These are phyloP conservation scores for Drosophila sturtevanti DNA, from an alignment of 1,140 invertebrate species.

Conservation along the genomic window DNA sequence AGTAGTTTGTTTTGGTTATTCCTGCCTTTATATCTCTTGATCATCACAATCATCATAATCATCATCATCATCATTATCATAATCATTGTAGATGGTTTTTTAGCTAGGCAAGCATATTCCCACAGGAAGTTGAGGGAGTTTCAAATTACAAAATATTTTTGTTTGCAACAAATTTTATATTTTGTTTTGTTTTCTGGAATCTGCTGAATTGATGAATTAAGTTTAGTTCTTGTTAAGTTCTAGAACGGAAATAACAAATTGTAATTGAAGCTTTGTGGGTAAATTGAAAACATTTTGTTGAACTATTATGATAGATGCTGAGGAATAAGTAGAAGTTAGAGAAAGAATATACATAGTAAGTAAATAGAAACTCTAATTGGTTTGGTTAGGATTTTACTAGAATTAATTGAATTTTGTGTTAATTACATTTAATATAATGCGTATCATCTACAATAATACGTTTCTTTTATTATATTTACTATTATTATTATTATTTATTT, in stretches of 20 bases:
- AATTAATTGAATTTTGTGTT: no score
- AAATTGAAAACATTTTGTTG: not conserved
- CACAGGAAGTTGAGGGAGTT: conserved; percentile 27
- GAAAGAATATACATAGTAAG: no score
- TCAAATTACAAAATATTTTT: conserved; percentile 53
- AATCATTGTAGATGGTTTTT: no score
- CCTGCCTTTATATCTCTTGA: not conserved
- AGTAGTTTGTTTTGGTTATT: conserved; percentile 58
- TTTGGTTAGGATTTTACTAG: no score
- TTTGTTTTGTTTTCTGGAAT: not conserved
- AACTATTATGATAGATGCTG: not conserved
- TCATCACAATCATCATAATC: not conserved
- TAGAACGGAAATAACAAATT: conserved; percentile 3
- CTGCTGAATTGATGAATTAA: not conserved
- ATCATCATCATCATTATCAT: not conserved
- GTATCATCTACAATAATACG: no score
- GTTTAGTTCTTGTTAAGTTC: not conserved
- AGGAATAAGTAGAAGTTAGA: not conserved
- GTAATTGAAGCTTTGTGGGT: conserved; percentile 9
- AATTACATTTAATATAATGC: no score
- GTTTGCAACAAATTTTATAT: conserved; percentile 39
- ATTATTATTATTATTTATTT: no score
- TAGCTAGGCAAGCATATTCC: conserved; percentile 56
- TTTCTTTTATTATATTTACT: no score
- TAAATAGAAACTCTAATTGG: not conserved